A percentile compares a stretch with the other conserved stretches of the same genome.
Conservation (phyloP, 2,797 vertebrate species). For the Monodelphis domestica region DNA sequence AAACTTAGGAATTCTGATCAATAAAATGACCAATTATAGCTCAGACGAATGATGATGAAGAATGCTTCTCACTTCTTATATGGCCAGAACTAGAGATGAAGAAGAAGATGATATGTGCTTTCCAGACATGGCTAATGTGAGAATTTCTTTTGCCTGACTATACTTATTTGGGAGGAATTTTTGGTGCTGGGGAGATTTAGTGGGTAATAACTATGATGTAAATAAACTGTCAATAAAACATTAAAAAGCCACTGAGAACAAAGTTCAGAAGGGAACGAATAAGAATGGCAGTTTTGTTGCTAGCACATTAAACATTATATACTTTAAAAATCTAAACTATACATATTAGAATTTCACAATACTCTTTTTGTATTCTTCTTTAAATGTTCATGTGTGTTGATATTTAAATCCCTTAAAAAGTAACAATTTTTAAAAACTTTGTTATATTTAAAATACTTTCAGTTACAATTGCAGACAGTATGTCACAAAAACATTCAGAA, state of each 20-base stretch:
- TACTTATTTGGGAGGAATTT: not conserved
- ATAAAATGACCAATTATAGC: not conserved
- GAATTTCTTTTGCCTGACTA: not conserved
- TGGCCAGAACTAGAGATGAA: not conserved
- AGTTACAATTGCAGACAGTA: not conserved
- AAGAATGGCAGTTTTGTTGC: not conserved
- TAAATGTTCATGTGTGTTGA: not conserved
- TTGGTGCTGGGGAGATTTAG: not conserved
- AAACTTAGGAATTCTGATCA: not conserved
- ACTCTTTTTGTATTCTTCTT: not conserved
- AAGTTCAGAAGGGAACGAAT: not conserved
- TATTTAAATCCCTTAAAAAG: not conserved
- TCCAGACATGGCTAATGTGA: not conserved
- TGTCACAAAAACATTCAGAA: not conserved
- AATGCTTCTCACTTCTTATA: not conserved
- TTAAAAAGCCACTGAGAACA: not conserved
- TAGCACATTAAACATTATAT: not conserved
- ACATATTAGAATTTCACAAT: not conserved
- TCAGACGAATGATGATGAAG: not conserved
- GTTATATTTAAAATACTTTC: not conserved
- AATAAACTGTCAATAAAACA: not conserved
- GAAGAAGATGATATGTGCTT: not conserved
- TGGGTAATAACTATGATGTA: not conserved
- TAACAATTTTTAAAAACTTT: not conserved
- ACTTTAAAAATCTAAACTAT: not conserved